Conservation (phyloP, 1,140 invertebrate species). For the Drosophila auraria region DNA sequence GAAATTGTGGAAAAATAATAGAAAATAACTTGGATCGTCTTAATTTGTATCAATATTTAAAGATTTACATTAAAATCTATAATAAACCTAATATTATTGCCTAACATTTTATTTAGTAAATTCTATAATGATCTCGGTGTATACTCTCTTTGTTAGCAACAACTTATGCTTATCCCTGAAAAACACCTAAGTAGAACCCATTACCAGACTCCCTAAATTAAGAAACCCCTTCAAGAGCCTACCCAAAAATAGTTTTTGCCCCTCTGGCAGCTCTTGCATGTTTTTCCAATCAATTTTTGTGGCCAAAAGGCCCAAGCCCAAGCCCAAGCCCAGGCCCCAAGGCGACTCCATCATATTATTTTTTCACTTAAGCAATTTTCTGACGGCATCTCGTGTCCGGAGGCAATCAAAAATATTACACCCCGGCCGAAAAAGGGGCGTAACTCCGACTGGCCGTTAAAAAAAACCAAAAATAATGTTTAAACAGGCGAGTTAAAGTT, state of each 20-base stretch:
- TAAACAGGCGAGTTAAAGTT: constrained; percentile 60
- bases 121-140: too few relatives aligned
- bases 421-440: constrained; percentile 43
- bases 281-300: constrained; percentile 51
- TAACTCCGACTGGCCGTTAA: constrained; percentile 31
- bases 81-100: too few relatives aligned
- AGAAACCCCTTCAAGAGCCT: constrained; percentile 1
- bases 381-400: constrained; percentile 75
- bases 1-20: too few relatives aligned
- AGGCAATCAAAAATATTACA: constrained; percentile 82
- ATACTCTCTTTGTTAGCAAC: too few relatives aligned
- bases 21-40: too few relatives aligned
- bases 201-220: background rate
- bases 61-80: too few relatives aligned
- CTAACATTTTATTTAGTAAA: too few relatives aligned
- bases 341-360: constrained; percentile 41
- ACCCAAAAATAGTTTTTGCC: constrained; percentile 24
- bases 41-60: too few relatives aligned
- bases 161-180: too few relatives aligned
- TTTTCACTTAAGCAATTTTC: constrained; percentile 71
- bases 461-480: constrained; percentile 29
- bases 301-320: background rate
- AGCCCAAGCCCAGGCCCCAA: constrained; percentile 15
- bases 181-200: too few relatives aligned
- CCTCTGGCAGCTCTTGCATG: constrained; percentile 17